Conservation (phyloP, 2,797 vertebrate genomes). For the Graptemys geographica region DNA sequence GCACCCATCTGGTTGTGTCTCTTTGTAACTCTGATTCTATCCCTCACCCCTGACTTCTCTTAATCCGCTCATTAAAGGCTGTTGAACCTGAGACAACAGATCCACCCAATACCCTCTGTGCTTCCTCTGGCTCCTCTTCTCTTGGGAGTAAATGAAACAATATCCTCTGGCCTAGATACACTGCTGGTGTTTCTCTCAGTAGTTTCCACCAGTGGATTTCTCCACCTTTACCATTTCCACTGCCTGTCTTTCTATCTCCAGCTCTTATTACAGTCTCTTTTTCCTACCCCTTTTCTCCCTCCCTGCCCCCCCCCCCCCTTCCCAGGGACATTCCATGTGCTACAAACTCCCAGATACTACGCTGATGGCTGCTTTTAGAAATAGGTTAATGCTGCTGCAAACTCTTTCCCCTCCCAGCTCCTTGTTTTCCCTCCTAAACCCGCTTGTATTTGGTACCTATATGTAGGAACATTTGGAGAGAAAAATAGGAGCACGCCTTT, state of each 20-base stretch:
- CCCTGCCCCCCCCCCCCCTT: not conserved
- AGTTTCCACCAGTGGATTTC: conserved; percentile 26
- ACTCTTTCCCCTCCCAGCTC: not conserved
- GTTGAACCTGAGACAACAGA: not conserved
- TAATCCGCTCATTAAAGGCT: not conserved
- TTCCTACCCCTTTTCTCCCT: not conserved
- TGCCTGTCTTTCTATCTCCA: not conserved
- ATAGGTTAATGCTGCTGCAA: not conserved
- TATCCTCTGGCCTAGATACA: not conserved
- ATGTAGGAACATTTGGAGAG: not conserved
- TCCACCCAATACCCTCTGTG: rapidly evolving
- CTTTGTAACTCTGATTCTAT: not conserved
- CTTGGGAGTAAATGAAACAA: not conserved
- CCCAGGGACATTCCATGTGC: rapidly evolving
- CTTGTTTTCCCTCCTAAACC: not conserved
- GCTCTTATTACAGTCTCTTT: not conserved
- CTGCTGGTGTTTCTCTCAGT: conserved; percentile 33
- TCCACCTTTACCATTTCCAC: not conserved
- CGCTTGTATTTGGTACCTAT: not conserved
- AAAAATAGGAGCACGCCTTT: not conserved
- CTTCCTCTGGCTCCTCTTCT: not conserved
- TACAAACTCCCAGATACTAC: not conserved
- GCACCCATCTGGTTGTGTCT: not conserved
- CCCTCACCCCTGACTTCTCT: not conserved
- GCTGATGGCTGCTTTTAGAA: not conserved